Evolutionary conservation across 2,888 invertebrate genomes (phyloP).

Genomic region (Zaprionus lineosus): DNA sequence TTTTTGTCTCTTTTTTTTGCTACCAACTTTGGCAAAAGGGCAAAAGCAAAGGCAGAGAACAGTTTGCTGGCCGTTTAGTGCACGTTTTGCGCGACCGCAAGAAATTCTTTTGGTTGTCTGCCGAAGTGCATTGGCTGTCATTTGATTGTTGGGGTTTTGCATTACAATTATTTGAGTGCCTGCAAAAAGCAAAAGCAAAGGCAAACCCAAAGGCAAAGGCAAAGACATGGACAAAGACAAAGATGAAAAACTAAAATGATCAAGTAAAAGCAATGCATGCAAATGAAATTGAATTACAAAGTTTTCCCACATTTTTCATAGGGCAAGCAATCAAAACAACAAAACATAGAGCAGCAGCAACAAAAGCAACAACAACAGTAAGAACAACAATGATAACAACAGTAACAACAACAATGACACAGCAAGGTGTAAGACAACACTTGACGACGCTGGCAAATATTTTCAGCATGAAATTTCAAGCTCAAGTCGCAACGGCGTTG

Average conservation of each 20-base stretch:
- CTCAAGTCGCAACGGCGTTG: conserved; percentile 47
- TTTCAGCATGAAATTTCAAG: conserved; percentile 73
- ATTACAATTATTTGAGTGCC: conserved; percentile 73
- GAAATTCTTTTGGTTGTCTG: conserved; percentile 69
- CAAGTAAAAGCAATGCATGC: conserved; percentile 50
- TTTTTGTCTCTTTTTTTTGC: conserved; percentile 60
- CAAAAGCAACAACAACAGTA: conserved; percentile 4
- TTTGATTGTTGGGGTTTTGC: conserved; percentile 78
- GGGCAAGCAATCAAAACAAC: conserved; percentile 33
- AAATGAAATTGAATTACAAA: conserved; percentile 75
- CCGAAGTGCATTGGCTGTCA: conserved; percentile 53
- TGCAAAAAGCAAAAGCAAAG: no score
- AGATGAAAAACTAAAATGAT: no score
- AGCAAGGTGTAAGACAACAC: conserved; percentile 74
- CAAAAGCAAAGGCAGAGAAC: conserved; percentile 34
- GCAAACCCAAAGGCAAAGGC: no score
- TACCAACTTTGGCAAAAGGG: conserved; percentile 57
- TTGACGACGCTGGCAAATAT: conserved; percentile 77
- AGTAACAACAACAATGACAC: conserved; percentile 31
- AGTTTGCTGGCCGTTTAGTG: conserved; percentile 57
- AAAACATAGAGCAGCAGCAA: no score
- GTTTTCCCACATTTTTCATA: conserved; percentile 79
- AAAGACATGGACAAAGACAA: no score
- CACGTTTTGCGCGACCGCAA: conserved; percentile 72
- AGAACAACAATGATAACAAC: conserved; percentile 5